Base-by-base conservation (phyloP, 2,113 vertebrate genomes). In the Strix aluco region DNA sequence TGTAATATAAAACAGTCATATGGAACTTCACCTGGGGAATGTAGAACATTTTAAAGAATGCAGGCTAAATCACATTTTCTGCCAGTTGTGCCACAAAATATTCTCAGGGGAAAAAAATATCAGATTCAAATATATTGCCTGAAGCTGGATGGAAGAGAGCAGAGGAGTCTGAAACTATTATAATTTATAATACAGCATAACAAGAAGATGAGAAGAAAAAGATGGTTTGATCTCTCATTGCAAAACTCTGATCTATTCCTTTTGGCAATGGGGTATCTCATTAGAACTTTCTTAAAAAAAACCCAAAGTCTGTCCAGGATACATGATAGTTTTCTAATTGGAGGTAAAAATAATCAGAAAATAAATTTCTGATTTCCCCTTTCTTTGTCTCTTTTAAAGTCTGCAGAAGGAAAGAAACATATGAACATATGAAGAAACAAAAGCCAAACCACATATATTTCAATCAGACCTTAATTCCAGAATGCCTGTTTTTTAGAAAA, bases 131-230 rank as follows among this genome's bases (percentile, higher is more conserved):
- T 92, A 73, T 71, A 51, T 85, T 93, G 73, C 89, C 85, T 71
- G 67, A 92, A 94, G 82, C 52, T 74, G 44, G 46, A 81, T 80
- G 30, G 47, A 91, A 36, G 29, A 91, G 6, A 54, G 38, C 15
- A 62, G 51, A 90, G 55, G 47, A 74, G 32, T 72, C 40, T 93
- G 73, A 91, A 95, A 82, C 54, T 81, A 71, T 90, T 93, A 66
- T 46, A 87, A 80, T 90, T 79, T 86, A 86, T 88, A 95, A 82
- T 77, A 73, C 26, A 57, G 13, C 18, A 72, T 78, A 94, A 69
- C 36, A 86, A 71, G 59, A 90, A 83, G 72, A 94, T 61, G 58
- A 94, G 65, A 92, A 85, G 42, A 85, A 92, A 92, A 89, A 93
- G 6, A 52, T 19, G 15, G 51, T 79, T 96, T 80, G 46, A 79